Evolutionary conservation across 2,888 invertebrate species (phyloP).

Genomic region (Chesias legatella): DNA sequence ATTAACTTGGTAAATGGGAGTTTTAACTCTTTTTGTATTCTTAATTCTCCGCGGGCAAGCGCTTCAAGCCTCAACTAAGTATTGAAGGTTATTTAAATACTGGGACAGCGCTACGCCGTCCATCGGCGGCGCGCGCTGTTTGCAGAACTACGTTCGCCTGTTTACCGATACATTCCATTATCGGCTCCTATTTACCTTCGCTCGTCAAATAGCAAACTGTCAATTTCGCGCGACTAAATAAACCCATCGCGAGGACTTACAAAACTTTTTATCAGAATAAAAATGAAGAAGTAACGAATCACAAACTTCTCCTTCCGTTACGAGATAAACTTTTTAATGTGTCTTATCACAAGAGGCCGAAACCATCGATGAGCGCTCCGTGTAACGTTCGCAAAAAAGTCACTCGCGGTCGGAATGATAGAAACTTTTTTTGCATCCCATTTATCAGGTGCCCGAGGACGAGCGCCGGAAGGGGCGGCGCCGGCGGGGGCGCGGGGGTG

Average conservation of each 20-base stretch:
- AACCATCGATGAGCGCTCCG: conserved; percentile 25
- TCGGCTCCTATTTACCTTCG: conserved; percentile 10
- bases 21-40: too few relatives aligned
- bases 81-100: conserved; percentile 28
- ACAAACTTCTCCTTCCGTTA: conserved; percentile 23
- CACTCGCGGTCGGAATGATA: conserved; percentile 28
- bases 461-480: conserved; percentile 28
- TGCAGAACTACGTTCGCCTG: conserved; percentile 8
- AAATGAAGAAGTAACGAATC: conserved; percentile 29
- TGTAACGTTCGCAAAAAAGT: conserved; percentile 29
- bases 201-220: conserved; percentile 11
- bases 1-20: too few relatives aligned
- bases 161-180: conserved; percentile 13
- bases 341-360: conserved; percentile 31
- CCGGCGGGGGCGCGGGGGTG: conserved; percentile 22
- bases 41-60: too few relatives aligned
- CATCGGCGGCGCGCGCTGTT: conserved; percentile 31
- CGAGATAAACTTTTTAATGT: conserved; percentile 32
- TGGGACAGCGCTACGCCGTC: conserved; percentile 32
- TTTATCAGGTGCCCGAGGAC: conserved; percentile 31
- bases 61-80: too few relatives aligned
- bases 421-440: conserved; percentile 33
- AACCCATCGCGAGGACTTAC: conserved; percentile 10
- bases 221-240: conserved; percentile 13
- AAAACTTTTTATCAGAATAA: conserved; percentile 20